phyloP scores from a whole-genome alignment of 2,888 invertebrate genomes.

The Odontocolon sp. region DNA sequence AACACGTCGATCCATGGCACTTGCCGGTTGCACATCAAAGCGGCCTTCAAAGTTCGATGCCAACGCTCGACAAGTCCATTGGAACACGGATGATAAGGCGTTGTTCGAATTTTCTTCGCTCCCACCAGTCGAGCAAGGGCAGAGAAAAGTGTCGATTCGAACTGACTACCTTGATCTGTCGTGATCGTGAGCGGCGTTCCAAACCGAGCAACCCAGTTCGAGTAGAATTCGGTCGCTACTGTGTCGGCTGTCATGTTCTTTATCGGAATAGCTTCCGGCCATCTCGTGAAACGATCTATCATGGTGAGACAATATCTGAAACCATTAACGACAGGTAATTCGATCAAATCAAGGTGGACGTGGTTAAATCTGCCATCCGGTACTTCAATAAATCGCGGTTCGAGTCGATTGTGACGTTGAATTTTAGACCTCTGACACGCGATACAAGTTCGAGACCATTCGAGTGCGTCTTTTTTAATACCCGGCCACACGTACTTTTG shows the following conservation, averaged over 20 bases:
- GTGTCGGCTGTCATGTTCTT: constrained; percentile 58
- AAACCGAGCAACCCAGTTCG: constrained; percentile 78
- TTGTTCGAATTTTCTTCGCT: constrained; percentile 57
- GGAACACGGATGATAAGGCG: constrained; percentile 74
- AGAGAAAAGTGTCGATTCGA: constrained; percentile 67
- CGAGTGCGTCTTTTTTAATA: constrained; percentile 65
- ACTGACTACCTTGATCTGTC: constrained; percentile 74
- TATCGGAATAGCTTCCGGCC: constrained; percentile 42
- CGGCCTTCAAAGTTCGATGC: constrained; percentile 78
- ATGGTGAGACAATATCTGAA: constrained; percentile 74
- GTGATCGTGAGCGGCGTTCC: constrained; percentile 74
- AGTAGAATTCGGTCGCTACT: constrained; percentile 65
- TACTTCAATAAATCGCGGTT: too few species aligned
- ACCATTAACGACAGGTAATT: constrained; percentile 73
- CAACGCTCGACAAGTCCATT: constrained; percentile 79
- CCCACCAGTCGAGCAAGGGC: constrained; percentile 60
- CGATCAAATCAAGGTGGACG: constrained; percentile 80
- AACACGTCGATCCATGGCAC: constrained; percentile 68
- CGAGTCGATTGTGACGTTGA: constrained; percentile 63
- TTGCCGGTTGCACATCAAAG: constrained; percentile 67
- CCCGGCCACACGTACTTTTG: constrained; percentile 67
- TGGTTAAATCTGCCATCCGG: constrained; percentile 73
- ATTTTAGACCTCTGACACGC: constrained; percentile 72
- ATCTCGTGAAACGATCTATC: constrained; percentile 67
- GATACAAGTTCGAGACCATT: constrained; percentile 68